Base-by-base conservation (phyloP, 2,797 vertebrate species). In the Astyanax mexicanus region DNA sequence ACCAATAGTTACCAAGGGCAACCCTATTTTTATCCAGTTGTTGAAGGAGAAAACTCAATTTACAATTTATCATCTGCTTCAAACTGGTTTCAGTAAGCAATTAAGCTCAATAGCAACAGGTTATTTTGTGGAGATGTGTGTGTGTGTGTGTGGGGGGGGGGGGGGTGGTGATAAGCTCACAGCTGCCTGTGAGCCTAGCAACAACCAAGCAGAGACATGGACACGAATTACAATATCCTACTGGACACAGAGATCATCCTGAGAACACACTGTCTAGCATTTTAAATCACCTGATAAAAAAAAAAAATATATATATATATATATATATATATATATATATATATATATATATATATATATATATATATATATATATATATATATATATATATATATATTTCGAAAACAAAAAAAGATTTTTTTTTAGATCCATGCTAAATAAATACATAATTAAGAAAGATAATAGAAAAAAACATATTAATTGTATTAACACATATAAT, bases 121-220 rank as follows among this genome's bases (percentile, higher is more conserved):
- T 35, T 60, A n/a, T n/a, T n/a, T n/a, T n/a, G n/a, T n/a, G n/a
- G n/a, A n/a, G n/a, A n/a, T n/a, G n/a, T n/a, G n/a, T n/a, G n/a
- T n/a, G n/a, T n/a, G n/a, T n/a, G n/a, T n/a, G n/a, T n/a, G n/a
- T n/a, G n/a, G n/a, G n/a, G n/a, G 32, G 29, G 15, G 8, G 5
- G 15, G 19, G 62, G 69, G 57, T 45, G 58, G 2, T 32, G 2
- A 29, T 32, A 5, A 58, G 8, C 54, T 6, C 29, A 19, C 12
- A 75, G 51, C 72, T 66, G 64, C 60, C 38, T 42, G 19, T 11
- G 13, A 66, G 51, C 79, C 75, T 76, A 81, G 73, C 75, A 78
- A 80, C 75, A 78, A 73, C 57, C 54, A 57, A 69, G 25, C n/a
- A 57, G 11, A 66, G 51, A 54, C 0, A 19, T 64, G 44, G 52